phyloP scores from a whole-genome alignment of 2,113 vertebrate species.

The Paratilapia polleni region DNA sequence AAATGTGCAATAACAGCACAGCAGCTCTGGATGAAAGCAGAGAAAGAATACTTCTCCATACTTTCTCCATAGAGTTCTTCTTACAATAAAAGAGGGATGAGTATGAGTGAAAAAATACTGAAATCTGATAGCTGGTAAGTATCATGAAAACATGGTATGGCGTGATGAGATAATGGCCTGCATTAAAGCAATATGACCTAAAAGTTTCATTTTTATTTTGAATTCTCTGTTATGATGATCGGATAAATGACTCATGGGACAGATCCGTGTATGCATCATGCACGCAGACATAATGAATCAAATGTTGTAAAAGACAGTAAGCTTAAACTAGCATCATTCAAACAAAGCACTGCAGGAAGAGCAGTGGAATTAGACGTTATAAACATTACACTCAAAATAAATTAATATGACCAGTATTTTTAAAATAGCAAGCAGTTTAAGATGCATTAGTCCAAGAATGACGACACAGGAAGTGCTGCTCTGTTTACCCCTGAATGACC shows the following conservation, averaged over 20 bases:
- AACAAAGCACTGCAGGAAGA: neutral
- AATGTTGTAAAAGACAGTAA: neutral
- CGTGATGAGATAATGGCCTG: neutral
- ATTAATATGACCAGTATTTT: neutral
- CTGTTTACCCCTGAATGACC: neutral
- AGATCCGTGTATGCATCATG: rapidly evolving
- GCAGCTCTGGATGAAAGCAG: neutral
- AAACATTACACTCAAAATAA: neutral
- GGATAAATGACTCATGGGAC: neutral
- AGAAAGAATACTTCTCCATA: neutral
- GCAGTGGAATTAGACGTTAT: neutral
- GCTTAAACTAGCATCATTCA: neutral
- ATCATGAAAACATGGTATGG: neutral
- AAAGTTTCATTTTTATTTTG: neutral
- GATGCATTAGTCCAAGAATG: neutral
- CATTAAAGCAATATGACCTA: neutral
- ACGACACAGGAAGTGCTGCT: neutral
- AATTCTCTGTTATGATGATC: too few species aligned
- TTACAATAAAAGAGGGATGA: neutral
- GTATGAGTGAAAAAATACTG: neutral
- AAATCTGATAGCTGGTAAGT: neutral
- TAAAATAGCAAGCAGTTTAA: neutral
- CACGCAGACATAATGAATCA: neutral
- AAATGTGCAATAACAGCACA: neutral
- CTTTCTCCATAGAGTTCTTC: neutral